Base-by-base conservation (phyloP, 2,797 vertebrate genomes). In the Phoeniculus purpureus region DNA sequence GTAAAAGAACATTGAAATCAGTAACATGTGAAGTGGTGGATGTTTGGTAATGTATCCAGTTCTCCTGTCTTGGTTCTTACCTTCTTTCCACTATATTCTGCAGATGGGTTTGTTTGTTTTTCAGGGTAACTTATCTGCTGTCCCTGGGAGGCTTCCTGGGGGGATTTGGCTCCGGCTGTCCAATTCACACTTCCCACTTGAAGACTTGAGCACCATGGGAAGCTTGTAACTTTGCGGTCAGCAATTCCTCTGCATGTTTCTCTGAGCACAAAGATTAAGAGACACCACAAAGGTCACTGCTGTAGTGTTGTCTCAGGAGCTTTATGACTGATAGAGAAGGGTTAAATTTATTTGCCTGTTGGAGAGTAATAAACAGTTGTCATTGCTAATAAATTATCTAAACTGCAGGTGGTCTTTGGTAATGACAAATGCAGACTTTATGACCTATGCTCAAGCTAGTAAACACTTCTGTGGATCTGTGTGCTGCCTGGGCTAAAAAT, bases 371-470 rank as follows among this genome's bases (percentile, higher is more conserved):
- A 92, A 87, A 59, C 92, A 93, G 86, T 93, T 95, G 95, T 92
- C 92, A 72, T 62, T 89, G 90, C 78, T 87, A 87, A 87, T 96
- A 96, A 96, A 94, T 96, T 94, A 94, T 85, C 73, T 82, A 93
- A 92, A 94, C 88, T 96, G 93, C 95, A 96, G 93, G 92, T 96
- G 95, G 94, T 95, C 95, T 94, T 90, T 78, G 81, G 81, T 90
- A 93, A 70, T 6, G n/a, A 89, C 95, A 94, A 95, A 95, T 55
- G 50, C 92, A 95, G 84, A 56, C 88, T 94, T 94, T 85, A 81
- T 96, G 95, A 89, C 90, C 93, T 94, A 31, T 93, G 88, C 87
- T 90, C 78, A 70, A 94, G 88, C 88, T 94, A 92, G 93, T 96
- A 96, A 96, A 96, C 95, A 95, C 90, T 94, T 92, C 1, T 2